Evolutionary conservation across 2,797 vertebrate genomes (phyloP), one percentile per base, ranked within the genome.

Genomic region (Onychomys leucogaster): DNA sequence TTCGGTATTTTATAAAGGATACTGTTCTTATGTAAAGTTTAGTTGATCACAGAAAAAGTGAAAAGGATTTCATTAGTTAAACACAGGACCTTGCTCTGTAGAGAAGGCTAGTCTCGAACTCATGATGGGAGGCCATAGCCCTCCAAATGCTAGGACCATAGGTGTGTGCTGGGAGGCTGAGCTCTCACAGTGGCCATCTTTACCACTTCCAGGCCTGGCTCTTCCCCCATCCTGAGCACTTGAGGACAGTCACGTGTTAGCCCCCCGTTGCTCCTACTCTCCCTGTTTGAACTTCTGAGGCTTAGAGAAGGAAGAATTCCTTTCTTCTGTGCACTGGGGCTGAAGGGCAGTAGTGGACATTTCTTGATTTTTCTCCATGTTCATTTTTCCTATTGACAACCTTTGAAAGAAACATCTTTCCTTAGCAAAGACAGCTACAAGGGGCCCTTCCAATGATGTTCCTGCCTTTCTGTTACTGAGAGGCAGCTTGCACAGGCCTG

Each of bases 291-390:
- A 71, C 80, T 32, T 46, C 55, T 67, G 71, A 69, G 80, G 37
- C 55, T 86, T 86, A 21, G 21, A 91, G 92, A 52, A 65, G 59
- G 88, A 90, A 89, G 43, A 32, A 65, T 91, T 73, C 76, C 34
- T 86, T 67, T 69, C 49, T 11, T 21, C 13, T 71, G 19, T 52
- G 32, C 55, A 41, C 41, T 65, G 16, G 46, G 34, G 32, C 61
- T 25, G 41, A 46, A 17, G 49, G 14, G 13, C 23, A 27, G 9
- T 16, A 67, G 71, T 32, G 27, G 61, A 34, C 46, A 61, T 37
- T 89, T 89, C 7, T 93, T 73, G 34, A 27, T 57, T 87, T 77
- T 81, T 3, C 59, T 90, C 29, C 81, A 86, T 19, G 69, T 67
- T 81, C 29, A 32, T 25, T 90, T 90, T n/a, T 85, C 10, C 43